Evolutionary conservation across 2,797 vertebrate species (phyloP).

Genomic region (Linurgus olivaceus): DNA sequence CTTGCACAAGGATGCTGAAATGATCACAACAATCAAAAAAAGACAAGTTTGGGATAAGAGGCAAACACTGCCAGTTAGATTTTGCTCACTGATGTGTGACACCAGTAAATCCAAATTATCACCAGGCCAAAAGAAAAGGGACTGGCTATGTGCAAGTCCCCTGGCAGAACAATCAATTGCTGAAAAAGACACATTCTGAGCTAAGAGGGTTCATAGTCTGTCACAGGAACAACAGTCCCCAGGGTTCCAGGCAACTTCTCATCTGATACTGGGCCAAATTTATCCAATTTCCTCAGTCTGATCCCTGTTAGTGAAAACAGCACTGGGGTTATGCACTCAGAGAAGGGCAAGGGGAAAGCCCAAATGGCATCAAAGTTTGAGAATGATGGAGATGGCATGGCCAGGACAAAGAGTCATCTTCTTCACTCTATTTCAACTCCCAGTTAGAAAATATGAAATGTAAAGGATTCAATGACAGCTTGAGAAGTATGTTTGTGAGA

Average conservation of each 20-base stretch:
- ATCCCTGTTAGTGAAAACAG: not conserved
- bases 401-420: not conserved
- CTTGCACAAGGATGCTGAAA: not conserved
- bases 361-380: not conserved
- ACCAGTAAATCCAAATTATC: not conserved
- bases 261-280: not conserved
- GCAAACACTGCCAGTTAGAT: not conserved
- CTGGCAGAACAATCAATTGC: not conserved
- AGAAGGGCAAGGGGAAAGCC: not conserved
- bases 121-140: not conserved
- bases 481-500: not conserved
- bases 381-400: not conserved
- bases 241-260: not conserved
- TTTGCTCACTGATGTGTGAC: not conserved
- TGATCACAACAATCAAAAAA: not conserved
- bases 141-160: not conserved
- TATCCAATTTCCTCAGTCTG: not conserved
- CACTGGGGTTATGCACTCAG: not conserved
- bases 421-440: not conserved
- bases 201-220: not conserved
- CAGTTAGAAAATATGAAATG: not conserved
- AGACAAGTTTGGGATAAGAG: not conserved
- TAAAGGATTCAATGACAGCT: not conserved
- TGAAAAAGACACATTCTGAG: not conserved
- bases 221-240: not conserved